Base-by-base conservation (phyloP, 2,888 invertebrate genomes). In the Ernsta delagoae region DNA sequence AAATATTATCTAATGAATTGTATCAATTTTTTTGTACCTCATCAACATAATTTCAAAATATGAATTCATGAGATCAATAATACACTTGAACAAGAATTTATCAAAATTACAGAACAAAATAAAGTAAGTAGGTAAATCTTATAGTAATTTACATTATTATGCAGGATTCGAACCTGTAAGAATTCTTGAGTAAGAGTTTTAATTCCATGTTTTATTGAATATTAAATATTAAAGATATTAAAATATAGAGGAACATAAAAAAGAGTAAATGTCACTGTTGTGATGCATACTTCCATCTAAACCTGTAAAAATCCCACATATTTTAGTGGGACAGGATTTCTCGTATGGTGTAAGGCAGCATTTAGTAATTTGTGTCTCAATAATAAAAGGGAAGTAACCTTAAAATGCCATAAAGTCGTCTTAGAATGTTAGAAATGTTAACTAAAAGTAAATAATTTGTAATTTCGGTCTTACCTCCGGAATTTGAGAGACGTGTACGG, bases 401-500 rank as follows among this genome's bases (percentile, higher is more conserved):
- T 41, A 43, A 5, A 67, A 68, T 68, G 68, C 68, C 68, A 61
- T 68, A 57, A 48, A 68, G 68, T 68, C 68, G 68, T 68, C 68
- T 62, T 45, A 36, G 56, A 57, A 48, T 24, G 61, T 68, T 56
- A 48, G 39, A 70, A 68, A 65, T 65, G 68, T 65, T 62, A 67
- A 62, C 6, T 59, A 59, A 68, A 45, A 56, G 57, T 57, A 62
- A 68, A 62, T 57, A 68, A 68, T 68, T 68, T 68, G 68, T 16
- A 68, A 68, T 69, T 36, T 63, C 59, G 59, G 84, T 92, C 94
- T 94, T 93, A 94, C 94, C 93, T 93, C 90, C 76, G 84, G 84
- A 82, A 88, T 90, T 85, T 87, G 89, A 89, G 92, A 88, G 89
- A 68, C 92, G 87, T 24, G 50, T 89, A 91, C 90, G 87, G 89